These are phyloP conservation scores for Phengaris alcon DNA, from an alignment of 2,888 invertebrate species.

Conservation along the genomic window DNA sequence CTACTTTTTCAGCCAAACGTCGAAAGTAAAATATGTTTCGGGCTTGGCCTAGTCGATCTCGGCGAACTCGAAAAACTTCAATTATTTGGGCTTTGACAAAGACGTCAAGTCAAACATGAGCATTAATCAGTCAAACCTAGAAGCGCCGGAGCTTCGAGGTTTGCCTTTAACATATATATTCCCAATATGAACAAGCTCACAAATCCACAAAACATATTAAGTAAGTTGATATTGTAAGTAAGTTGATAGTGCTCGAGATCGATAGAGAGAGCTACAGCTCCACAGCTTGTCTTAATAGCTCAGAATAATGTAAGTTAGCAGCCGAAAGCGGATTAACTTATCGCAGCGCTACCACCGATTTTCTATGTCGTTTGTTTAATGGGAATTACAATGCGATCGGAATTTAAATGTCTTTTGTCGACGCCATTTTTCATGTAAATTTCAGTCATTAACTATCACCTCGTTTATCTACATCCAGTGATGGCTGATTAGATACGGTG, in stretches of 20 bases:
- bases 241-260: neutral
- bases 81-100: too few relatives aligned
- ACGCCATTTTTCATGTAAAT: slow-evolving; percentile 13
- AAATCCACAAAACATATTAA: too few relatives aligned
- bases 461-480: neutral
- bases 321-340: neutral
- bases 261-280: neutral
- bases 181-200: too few relatives aligned
- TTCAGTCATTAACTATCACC: slow-evolving; percentile 12
- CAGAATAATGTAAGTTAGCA: neutral
- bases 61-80: too few relatives aligned
- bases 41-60: too few relatives aligned
- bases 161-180: too few relatives aligned
- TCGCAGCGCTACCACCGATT: neutral
- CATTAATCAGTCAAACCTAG: too few relatives aligned
- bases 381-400: neutral
- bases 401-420: neutral
- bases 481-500: neutral
- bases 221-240: too few relatives aligned
- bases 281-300: neutral
- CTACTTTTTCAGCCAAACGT: too few relatives aligned
- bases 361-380: neutral
- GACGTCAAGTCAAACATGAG: too few relatives aligned
- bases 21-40: too few relatives aligned
- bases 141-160: too few relatives aligned